These are phyloP conservation scores for Drosophila melanogaster DNA, from an alignment of 1,140 invertebrate genomes.

Conservation along the genomic window Release_6_plus_ISO1_MT NT_033779.5:12312001-12312500, in stretches of 20 bases:
- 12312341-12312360: background rate
- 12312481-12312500: no score
- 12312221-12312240: slow-evolving; percentile 4
- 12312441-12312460: slow-evolving; percentile 25
- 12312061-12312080: slow-evolving; percentile 42
- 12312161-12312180: slow-evolving; percentile 79
- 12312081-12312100: slow-evolving; percentile 45
- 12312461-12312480: slow-evolving; percentile 19
- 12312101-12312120: slow-evolving; percentile 68
- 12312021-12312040: slow-evolving; percentile 57
- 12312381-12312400: slow-evolving; percentile 36
- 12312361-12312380: slow-evolving; percentile 27
- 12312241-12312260: slow-evolving; percentile 2
- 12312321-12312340: no score
- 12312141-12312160: slow-evolving; percentile 33
- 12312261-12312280: slow-evolving; percentile 9
- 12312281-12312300: slow-evolving; percentile 11
- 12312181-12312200: slow-evolving; percentile 77
- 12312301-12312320: background rate
- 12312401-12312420: slow-evolving; percentile 26
- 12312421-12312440: slow-evolving; percentile 28
- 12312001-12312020: slow-evolving; percentile 21
- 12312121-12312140: slow-evolving; percentile 37
- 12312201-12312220: slow-evolving; percentile 14
- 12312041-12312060: slow-evolving; percentile 45